Percentiles rank a stretch among this genome's conserved stretches.
Conservation (phyloP, 2,113 vertebrate genomes). For the Martes martes region DNA sequence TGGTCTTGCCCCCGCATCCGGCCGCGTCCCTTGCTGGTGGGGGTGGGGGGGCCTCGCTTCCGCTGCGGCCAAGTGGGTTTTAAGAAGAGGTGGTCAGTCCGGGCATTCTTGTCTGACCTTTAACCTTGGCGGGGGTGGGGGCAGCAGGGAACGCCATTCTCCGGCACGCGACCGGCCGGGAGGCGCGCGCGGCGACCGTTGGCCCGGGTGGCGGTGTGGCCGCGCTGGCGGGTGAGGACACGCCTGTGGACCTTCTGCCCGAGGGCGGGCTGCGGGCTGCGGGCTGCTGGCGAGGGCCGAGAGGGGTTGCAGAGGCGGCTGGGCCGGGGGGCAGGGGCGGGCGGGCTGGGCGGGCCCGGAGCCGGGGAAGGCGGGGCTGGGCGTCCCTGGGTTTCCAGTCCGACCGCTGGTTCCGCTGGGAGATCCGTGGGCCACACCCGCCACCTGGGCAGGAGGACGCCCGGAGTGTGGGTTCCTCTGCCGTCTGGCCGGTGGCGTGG, state of each 20-base stretch:
- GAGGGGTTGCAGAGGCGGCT: not conserved
- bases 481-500: not conserved
- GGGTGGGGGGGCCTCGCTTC: not conserved
- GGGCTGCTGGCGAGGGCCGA: not conserved
- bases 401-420: rapidly evolving
- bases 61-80: not conserved
- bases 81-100: rapidly evolving
- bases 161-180: rapidly evolving
- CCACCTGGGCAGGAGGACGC: not conserved
- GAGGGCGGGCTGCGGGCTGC: not conserved
- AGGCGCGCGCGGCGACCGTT: not conserved
- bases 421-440: rapidly evolving
- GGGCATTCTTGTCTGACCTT: constrained; percentile 33
- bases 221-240: not conserved
- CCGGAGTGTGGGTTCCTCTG: not conserved
- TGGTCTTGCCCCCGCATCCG: too few relatives aligned
- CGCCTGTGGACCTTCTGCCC: rapidly evolving
- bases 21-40: not conserved
- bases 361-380: not conserved
- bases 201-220: not conserved
- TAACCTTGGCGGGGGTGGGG: not conserved
- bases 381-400: rapidly evolving
- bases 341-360: not conserved
- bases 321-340: not conserved
- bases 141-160: not conserved